Conservation (phyloP, 2,797 vertebrate genomes). For the Lycodopsis pacificus region DNA sequence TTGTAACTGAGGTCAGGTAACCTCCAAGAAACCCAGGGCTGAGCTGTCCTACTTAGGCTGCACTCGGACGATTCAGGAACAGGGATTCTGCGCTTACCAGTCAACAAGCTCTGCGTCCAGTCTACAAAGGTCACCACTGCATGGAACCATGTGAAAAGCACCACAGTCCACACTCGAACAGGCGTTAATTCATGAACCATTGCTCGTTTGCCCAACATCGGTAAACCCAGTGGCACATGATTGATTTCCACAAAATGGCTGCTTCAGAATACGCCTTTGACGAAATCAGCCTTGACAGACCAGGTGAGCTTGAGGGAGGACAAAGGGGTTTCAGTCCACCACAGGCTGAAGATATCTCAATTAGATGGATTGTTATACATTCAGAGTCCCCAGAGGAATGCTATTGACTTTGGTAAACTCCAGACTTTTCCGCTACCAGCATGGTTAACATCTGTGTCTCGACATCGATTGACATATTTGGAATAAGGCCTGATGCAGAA, state of each 20-base stretch:
- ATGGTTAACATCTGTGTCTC: no score
- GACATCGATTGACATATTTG: neutral
- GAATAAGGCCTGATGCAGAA: neutral
- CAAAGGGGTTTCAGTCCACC: no score
- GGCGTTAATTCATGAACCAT: slow-evolving; percentile 45
- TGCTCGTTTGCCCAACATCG: slow-evolving; percentile 8
- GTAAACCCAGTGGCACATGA: neutral
- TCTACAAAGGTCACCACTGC: slow-evolving; percentile 18
- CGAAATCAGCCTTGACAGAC: neutral
- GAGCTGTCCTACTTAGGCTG: slow-evolving; percentile 26
- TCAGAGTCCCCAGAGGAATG: neutral
- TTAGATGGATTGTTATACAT: neutral
- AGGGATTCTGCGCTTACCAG: slow-evolving; percentile 20
- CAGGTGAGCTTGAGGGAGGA: neutral
- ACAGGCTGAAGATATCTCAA: neutral
- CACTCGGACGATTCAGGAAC: slow-evolving; percentile 15
- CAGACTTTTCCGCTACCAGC: no score
- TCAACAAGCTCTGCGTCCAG: slow-evolving; percentile 3
- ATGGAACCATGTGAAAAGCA: slow-evolving; percentile 12
- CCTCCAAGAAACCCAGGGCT: slow-evolving; percentile 25
- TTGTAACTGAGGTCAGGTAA: slow-evolving; percentile 58
- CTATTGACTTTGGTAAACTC: no score
- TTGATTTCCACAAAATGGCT: slow-evolving; percentile 43
- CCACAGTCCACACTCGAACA: slow-evolving; percentile 16
- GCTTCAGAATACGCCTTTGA: neutral